Evolutionary conservation across 1,140 invertebrate genomes (phyloP), one percentile per base, ranked within the genome.

Genomic region (Fopius arisanus): DNA sequence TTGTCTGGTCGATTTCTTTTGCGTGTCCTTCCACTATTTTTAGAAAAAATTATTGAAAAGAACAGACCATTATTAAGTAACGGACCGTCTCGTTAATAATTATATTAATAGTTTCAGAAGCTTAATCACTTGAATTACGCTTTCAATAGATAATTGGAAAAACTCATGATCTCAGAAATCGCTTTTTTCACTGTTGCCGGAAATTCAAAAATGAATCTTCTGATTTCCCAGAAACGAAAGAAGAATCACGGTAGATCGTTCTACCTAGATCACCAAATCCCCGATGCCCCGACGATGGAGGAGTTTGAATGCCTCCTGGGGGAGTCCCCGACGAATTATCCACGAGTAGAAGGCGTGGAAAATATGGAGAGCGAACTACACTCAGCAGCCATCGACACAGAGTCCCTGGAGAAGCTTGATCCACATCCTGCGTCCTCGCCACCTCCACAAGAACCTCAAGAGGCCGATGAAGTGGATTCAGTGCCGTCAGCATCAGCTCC

Each of bases 331-430:
- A 85, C 84, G 9, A 87, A 86, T 81, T 88, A 87, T 77, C 86
- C 86, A 3, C 80, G 80, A 48, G 85, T 83, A 26, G 85, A 87
- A 77, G 83, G 84, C 3, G 74, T 88, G n/a, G 86, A 87, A 68
- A 84, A 88, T 72, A 88, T 89, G 82, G 87, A 89, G 68, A 88
- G 86, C 66, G 86, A 89, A 75, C 79, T 89, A 12, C 85, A 87
- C 77, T 88, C 85, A 9, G 88, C 88, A 26, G 85, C 87, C 21
- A 88, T 87, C 31, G 88, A 89, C 23, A 87, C 82, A 0, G 84
- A 84, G 59, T 70, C 80, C 4, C 85, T 84, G 71, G 84, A 87
- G 70, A 82, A 84, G 63, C 76, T 76, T 14, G 79, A 79, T 10
- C 73, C 80, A 21, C 67, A 48, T 12, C n/a, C 14, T 7, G 14